These are phyloP conservation scores for Helarctos malayanus DNA, from an alignment of 2,797 vertebrate genomes.

Conservation along the genomic window DNA sequence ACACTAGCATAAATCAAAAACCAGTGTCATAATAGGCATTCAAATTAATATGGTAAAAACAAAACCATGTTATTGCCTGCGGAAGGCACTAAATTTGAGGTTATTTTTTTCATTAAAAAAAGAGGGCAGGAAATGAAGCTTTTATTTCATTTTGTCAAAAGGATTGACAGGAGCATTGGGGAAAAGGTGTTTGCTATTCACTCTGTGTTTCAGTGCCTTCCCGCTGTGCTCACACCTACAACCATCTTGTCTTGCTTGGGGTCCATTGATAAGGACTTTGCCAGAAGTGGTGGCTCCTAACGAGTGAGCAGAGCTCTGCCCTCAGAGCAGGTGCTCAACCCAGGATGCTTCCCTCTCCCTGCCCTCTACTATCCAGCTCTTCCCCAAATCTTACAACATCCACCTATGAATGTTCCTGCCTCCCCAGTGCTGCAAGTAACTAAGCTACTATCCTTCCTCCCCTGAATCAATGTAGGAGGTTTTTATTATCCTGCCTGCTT, in stretches of 20 bases:
- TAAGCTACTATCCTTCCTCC: neutral
- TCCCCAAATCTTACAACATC: neutral
- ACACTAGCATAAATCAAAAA: conserved; percentile 12
- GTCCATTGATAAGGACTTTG: neutral
- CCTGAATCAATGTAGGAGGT: neutral
- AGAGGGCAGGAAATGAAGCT: neutral
- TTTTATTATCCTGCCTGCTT: neutral
- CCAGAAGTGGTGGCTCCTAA: neutral
- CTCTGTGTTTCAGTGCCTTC: neutral
- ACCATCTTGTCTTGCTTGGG: neutral
- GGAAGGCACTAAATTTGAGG: neutral
- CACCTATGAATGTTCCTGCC: neutral
- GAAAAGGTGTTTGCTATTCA: neutral
- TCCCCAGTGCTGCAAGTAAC: too few species aligned
- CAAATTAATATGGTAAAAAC: conserved; percentile 24
- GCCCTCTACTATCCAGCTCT: neutral
- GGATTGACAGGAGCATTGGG: neutral
- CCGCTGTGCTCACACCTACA: neutral
- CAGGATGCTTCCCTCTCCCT: neutral
- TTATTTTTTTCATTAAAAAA: neutral
- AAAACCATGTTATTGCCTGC: neutral
- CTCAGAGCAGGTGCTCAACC: neutral
- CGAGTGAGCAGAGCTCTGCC: neutral
- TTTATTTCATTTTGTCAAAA: neutral
- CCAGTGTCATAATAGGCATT: neutral